These are phyloP conservation scores for Otis tarda DNA, from an alignment of 2,113 vertebrate genomes.

Conservation along the genomic window DNA sequence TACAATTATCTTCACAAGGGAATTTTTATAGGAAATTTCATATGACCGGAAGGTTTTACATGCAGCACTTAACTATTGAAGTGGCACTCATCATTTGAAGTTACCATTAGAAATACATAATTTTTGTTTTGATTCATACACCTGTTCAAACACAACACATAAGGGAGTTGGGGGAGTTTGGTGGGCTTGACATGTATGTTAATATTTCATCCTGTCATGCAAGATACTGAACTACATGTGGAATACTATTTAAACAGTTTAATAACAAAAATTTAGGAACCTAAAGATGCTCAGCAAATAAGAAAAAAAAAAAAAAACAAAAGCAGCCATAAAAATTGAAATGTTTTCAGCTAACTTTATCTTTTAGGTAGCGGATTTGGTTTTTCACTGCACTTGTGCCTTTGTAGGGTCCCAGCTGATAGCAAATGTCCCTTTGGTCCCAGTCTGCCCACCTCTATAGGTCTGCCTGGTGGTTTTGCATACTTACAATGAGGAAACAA, in stretches of 20 bases:
- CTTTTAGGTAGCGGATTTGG: not conserved
- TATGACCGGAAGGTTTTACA: not conserved
- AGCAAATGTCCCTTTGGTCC: not conserved
- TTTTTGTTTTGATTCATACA: not conserved
- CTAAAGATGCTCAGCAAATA: not conserved
- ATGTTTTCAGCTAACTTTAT: not conserved
- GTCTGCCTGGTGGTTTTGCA: not conserved
- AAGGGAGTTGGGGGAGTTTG: not conserved
- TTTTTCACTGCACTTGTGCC: not conserved
- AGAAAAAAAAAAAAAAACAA: not conserved
- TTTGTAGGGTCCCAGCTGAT: not conserved
- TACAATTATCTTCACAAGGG: not conserved
- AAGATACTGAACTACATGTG: not conserved
- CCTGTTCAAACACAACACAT: not conserved
- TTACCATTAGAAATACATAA: not conserved
- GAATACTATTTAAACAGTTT: not conserved
- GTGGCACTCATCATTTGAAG: not conserved
- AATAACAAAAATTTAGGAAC: not conserved
- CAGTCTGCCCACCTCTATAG: not conserved
- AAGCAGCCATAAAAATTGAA: not conserved
- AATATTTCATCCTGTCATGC: not conserved
- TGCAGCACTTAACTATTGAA: not conserved
- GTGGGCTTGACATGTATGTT: not conserved
- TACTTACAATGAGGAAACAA: conserved; percentile 96
- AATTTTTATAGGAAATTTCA: not conserved